phyloP scores from a whole-genome alignment of 2,113 vertebrate species.

The Festucalex cinctus region DNA sequence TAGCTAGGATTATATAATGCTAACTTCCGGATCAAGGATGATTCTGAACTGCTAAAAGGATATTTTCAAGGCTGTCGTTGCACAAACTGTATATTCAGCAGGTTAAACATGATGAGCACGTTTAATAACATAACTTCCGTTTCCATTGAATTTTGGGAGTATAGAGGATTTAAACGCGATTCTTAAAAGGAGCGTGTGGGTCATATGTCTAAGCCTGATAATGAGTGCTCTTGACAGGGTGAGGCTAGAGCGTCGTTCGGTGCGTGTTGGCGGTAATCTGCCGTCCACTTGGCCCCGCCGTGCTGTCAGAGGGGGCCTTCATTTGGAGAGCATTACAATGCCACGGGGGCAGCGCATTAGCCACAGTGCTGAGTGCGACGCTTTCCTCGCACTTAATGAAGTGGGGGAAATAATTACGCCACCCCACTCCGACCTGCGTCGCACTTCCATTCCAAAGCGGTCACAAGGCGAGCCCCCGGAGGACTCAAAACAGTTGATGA shows the following conservation, averaged over 20 bases:
- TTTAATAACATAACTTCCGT: constrained; percentile 28
- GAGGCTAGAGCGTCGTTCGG: constrained; percentile 48
- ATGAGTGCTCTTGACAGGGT: constrained; percentile 56
- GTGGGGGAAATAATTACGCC: constrained; percentile 77
- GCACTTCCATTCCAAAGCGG: constrained; percentile 65
- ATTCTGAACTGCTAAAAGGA: constrained; percentile 7
- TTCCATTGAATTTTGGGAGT: constrained; percentile 51
- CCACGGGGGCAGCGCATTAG: constrained; percentile 73
- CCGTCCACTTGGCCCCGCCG: constrained; percentile 60
- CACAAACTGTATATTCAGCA: constrained; percentile 32
- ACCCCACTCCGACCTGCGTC: constrained; percentile 70
- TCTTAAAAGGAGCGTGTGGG: constrained; percentile 38
- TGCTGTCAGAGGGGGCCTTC: constrained; percentile 68
- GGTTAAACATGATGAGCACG: constrained; percentile 37
- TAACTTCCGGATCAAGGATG: no score
- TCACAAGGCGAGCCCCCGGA: constrained; percentile 51
- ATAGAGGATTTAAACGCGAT: constrained; percentile 44
- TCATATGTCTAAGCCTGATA: constrained; percentile 53
- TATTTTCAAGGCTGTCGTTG: constrained; percentile 13
- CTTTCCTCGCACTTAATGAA: constrained; percentile 79
- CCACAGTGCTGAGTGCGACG: constrained; percentile 71
- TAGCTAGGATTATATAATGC: no score
- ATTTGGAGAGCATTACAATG: constrained; percentile 73
- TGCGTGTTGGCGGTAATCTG: constrained; percentile 60
- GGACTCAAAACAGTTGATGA: constrained; percentile 55